phyloP scores from a whole-genome alignment of 2,888 invertebrate species.

The Cantharis flavilabris region DNA sequence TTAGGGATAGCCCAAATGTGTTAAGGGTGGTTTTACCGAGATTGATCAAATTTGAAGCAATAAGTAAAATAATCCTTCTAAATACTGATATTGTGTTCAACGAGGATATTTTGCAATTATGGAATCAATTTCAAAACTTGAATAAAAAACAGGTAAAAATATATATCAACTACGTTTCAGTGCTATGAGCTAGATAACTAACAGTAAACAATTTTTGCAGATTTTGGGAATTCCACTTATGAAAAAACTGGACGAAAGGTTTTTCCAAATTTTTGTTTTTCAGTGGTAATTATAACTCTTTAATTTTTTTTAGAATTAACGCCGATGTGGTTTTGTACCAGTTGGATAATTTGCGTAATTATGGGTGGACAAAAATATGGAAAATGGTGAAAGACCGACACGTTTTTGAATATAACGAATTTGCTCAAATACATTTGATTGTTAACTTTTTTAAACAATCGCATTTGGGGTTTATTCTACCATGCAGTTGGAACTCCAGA shows the following conservation, averaged over 20 bases:
- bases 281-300: too few species aligned
- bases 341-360: slow-evolving; percentile 67
- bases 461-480: slow-evolving; percentile 73
- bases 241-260: slow-evolving; percentile 56
- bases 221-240: slow-evolving; percentile 82
- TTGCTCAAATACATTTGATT: slow-evolving; percentile 90
- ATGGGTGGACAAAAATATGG: slow-evolving; percentile 79
- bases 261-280: not conserved
- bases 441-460: slow-evolving; percentile 79
- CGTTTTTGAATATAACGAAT: slow-evolving; percentile 68
- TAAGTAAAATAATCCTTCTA: slow-evolving; percentile 74
- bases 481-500: slow-evolving; percentile 91
- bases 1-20: not conserved
- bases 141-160: slow-evolving; percentile 64
- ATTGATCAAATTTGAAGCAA: slow-evolving; percentile 52
- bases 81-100: slow-evolving; percentile 86
- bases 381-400: slow-evolving; percentile 72
- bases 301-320: slow-evolving; percentile 60
- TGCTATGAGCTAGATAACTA: too few species aligned
- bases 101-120: slow-evolving; percentile 79
- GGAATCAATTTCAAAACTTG: slow-evolving; percentile 77
- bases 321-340: slow-evolving; percentile 84
- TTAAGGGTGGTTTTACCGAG: not conserved
- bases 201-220: slow-evolving; percentile 49
- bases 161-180: too few species aligned